Evolutionary conservation across 2,888 invertebrate species (phyloP).

Genomic region (Dryocosmus kuriphilus): DNA sequence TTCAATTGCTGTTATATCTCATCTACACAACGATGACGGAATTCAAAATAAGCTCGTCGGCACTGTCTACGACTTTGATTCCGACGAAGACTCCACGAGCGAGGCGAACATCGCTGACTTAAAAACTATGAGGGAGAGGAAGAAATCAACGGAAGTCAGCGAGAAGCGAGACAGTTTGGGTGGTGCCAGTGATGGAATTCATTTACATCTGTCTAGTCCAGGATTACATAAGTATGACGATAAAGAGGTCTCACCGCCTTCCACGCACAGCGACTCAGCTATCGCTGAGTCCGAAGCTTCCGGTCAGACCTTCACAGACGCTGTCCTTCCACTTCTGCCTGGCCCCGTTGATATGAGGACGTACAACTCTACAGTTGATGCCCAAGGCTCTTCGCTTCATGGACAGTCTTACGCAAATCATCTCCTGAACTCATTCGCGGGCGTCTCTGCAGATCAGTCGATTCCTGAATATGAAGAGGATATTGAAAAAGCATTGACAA

Average conservation of each 20-base stretch:
- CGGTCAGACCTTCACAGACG: conserved; percentile 79
- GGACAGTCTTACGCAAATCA: conserved; percentile 83
- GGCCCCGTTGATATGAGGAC: conserved; percentile 95
- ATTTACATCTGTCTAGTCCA: conserved; percentile 56
- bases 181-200: conserved; percentile 54
- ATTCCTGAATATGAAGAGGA: conserved; percentile 88
- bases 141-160: conserved; percentile 78
- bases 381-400: conserved; percentile 79
- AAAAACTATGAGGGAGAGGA: conserved; percentile 87
- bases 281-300: conserved; percentile 63
- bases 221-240: conserved; percentile 57
- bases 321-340: conserved; percentile 87
- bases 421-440: conserved; percentile 83
- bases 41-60: conserved; percentile 90
- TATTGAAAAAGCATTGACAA: conserved; percentile 85
- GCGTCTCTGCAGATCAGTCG: conserved; percentile 85
- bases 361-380: conserved; percentile 84
- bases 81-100: conserved; percentile 89
- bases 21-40: conserved; percentile 81
- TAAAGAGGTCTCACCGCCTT: conserved; percentile 69
- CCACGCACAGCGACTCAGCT: conserved; percentile 58
- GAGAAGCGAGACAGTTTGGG: conserved; percentile 61
- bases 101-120: conserved; percentile 87
- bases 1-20: conserved; percentile 28
- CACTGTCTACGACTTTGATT: conserved; percentile 92